Conservation (phyloP, 2,113 vertebrate species). For the Cyanoderma ruficeps region DNA sequence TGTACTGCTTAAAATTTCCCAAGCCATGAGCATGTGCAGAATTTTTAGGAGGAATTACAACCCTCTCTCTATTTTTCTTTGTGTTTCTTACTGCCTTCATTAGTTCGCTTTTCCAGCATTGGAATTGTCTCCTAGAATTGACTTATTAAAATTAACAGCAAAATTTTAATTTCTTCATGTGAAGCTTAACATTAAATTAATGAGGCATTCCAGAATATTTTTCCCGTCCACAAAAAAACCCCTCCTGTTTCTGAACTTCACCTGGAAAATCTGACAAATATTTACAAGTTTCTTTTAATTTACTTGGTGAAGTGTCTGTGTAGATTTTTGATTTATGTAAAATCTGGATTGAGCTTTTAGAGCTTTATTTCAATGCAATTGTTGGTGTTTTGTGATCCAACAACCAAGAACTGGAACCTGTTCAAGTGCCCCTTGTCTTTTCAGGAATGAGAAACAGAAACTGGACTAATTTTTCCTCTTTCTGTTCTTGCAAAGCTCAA, state of each 20-base stretch:
- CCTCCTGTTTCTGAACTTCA: neutral
- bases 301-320: neutral
- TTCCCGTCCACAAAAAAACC: neutral
- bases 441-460: neutral
- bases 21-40: neutral
- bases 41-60: neutral
- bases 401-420: neutral
- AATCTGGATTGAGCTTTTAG: neutral
- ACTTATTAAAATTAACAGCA: neutral
- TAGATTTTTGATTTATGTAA: neutral
- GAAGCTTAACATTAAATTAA: neutral
- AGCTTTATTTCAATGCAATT: neutral
- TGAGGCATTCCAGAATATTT: neutral
- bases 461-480: neutral
- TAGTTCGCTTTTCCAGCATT: neutral
- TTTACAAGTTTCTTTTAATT: neutral
- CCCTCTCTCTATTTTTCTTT: neutral
- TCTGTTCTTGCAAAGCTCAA: neutral
- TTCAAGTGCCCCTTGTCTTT: neutral
- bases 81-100: fast-evolving
- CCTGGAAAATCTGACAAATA: neutral
- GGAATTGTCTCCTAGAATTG: neutral
- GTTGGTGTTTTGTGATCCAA: neutral
- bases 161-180: neutral
- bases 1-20: neutral